Base-by-base conservation (phyloP, 1,140 invertebrate genomes). In the Monomorium pharaonis region DNA sequence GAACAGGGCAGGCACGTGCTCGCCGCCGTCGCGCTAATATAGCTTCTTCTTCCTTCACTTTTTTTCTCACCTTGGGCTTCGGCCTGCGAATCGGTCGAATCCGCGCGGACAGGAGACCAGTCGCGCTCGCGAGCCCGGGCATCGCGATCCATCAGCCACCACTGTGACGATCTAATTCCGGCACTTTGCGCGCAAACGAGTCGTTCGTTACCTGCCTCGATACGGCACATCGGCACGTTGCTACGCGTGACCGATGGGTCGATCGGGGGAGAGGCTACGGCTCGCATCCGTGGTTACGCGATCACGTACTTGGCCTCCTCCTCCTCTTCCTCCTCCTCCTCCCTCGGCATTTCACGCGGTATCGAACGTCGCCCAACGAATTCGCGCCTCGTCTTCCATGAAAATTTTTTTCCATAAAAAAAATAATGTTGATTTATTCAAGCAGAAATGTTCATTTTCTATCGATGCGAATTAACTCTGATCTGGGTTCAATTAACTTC, bases 21-120 rank as follows among this genome's bases (percentile, higher is more conserved):
- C 54, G 21, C 21, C n/a, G 30, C n/a, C 16, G 3, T 51, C 51
- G 37, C 2, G n/a, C 24, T 44, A 51, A 42, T 54, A 42, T 27
- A 63, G 18, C 65, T 37, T 37, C 42, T n/a, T 42, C 24, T 70
- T n/a, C 12, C 14, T 27, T 81, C 92, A 95, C 42, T n/a, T 42
- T 33, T 70, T n/a, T 18, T 7, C n/a, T 81, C 92, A 95, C 94
- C 94, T 95, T 94, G 37, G 91, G 87, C 51, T 92, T 94, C 10
- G 90, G 88, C 30, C 92, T 91, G 81, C 90, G 87, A 63, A 95
- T 83, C 2, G 94, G 93, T 58, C 85, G 91, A 65, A 92, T 84
- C 18, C 94, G 92, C 21, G 94, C 94, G 44, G 94, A 94, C 51
- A 95, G 92, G 30, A 95, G 93, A 1, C 94, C 94, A 2, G 94